These are phyloP conservation scores for Reticulitermes speratus DNA, from an alignment of 1,140 invertebrate species.

Conservation along the genomic window DNA sequence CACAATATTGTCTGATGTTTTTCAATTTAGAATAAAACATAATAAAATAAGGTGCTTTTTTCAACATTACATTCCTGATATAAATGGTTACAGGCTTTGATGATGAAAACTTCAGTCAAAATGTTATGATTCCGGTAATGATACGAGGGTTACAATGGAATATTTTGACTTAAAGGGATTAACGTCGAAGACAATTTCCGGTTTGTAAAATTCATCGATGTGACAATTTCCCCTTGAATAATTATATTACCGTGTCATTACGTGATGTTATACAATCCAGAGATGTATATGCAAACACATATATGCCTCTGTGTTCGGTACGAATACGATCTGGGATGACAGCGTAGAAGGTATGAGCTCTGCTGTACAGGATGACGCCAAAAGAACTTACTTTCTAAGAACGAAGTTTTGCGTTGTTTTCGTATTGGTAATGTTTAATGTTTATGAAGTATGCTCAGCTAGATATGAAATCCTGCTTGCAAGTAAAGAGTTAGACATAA, in stretches of 20 bases:
- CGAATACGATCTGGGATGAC: too few species aligned
- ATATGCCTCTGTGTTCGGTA: too few species aligned
- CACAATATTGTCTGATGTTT: neutral
- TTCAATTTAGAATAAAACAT: neutral
- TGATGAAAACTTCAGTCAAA: neutral
- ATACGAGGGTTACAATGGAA: neutral
- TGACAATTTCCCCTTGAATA: neutral
- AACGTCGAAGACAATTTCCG: neutral
- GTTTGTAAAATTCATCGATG: neutral
- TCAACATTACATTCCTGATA: neutral
- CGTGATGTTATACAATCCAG: too few species aligned
- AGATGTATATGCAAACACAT: too few species aligned
- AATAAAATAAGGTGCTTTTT: neutral
- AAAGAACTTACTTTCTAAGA: too few species aligned
- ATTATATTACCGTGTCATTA: neutral
- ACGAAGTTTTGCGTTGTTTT: too few species aligned
- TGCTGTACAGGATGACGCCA: too few species aligned
- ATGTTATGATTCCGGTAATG: neutral
- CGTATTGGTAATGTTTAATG: too few species aligned
- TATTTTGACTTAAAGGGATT: neutral
- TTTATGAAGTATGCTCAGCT: too few species aligned
- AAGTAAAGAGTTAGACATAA: too few species aligned
- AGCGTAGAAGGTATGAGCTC: too few species aligned
- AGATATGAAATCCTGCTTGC: too few species aligned
- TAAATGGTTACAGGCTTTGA: neutral